phyloP scores from a whole-genome alignment of 2,797 vertebrate genomes.

The Mormyrops boulengeri region DNA sequence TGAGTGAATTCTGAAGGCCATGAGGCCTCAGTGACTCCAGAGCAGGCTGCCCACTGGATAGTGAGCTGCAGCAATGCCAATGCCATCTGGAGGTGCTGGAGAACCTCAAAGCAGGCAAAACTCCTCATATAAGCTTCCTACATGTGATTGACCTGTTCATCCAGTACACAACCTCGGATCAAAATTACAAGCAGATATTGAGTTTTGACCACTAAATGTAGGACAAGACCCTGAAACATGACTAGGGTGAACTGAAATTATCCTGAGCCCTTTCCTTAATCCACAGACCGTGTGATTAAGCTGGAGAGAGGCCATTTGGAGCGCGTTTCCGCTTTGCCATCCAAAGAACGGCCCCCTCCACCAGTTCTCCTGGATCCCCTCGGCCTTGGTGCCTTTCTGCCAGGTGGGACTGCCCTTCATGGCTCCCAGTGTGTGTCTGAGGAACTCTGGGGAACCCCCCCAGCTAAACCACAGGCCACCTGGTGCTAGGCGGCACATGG shows the following conservation, averaged over 20 bases:
- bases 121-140: neutral
- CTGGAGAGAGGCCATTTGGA: neutral
- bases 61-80: neutral
- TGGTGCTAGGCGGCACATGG: slow-evolving; percentile 24
- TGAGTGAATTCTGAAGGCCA: neutral
- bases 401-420: slow-evolving; percentile 17
- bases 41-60: neutral
- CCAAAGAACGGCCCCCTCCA: neutral
- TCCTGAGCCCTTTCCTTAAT: neutral
- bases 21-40: neutral
- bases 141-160: neutral
- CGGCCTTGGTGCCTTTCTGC: slow-evolving; percentile 3
- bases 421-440: slow-evolving; percentile 28
- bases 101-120: neutral
- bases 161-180: neutral
- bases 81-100: neutral
- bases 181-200: neutral
- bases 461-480: slow-evolving; percentile 41
- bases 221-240: neutral
- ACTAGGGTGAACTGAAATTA: neutral
- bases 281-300: neutral
- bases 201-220: neutral
- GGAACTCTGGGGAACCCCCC: slow-evolving; percentile 2
- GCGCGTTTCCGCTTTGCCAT: neutral
- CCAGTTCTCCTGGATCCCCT: neutral